Evolutionary conservation across 2,797 vertebrate genomes (phyloP), one percentile per base, ranked within the genome.

Genomic region (Delichon dasypus): DNA sequence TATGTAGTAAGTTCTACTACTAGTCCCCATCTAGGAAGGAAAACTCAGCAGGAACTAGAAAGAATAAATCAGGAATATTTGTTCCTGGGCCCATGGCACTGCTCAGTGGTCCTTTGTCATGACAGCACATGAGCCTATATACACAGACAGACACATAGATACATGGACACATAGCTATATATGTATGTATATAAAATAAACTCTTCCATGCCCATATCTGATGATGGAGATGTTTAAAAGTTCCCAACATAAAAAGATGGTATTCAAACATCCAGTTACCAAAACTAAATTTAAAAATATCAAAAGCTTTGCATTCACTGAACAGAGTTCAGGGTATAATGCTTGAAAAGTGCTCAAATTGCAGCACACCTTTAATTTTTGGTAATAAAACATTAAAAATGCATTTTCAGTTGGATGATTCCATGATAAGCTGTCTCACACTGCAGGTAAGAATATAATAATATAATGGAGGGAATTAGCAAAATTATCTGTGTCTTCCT

Each of bases 361-460:
- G 45, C 45, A 79, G 38, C 19, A 50, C 27, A 30, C 9, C 6
- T 75, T 76, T 82, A 38, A n/a, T 68, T 94, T 92, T 92, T 89
- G 9, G 23, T 71, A 74, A 30, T n/a, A 50, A 64, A 57, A 60
- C 13, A 16, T 54, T 90, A 53, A 75, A 76, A 25, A 21, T 47
- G 20, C 7, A 27, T 86, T 82, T 90, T 85, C 0, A 0, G 45
- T 85, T 8, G 1, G 19, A 21, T 64, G 34, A 67, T 87, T 93
- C 71, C 27, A n/a, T 53, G 42, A 50, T 86, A 81, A 91, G 23
- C 36, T 86, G 67, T 79, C 44, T 88, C 48, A 70, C 47, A n/a
- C 72, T 89, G 54, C 32, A 87, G 51, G 36, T 87, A 78, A 88
- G n/a, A 90, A n/a, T 82, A 67, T 79, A 87, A 58, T 90, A 78